Evolutionary conservation across 2,888 invertebrate genomes (phyloP).

Genomic region (Scelioninae gen. 1): DNA sequence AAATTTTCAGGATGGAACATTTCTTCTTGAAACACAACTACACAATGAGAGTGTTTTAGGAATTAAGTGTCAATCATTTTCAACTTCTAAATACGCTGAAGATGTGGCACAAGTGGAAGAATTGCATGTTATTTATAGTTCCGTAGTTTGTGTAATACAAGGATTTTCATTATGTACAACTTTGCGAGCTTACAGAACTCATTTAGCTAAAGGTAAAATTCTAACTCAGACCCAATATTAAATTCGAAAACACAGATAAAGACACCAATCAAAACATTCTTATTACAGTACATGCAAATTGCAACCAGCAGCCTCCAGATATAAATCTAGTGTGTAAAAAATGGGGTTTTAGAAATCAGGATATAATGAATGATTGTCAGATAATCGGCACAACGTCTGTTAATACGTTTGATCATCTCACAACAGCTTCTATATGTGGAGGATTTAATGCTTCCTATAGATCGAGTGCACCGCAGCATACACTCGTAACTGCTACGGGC

Average conservation of each 20-base stretch:
- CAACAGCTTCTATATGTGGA: conserved; percentile 91
- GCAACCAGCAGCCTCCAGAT: conserved; percentile 86
- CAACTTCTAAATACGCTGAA: conserved; percentile 84
- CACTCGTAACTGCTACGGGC: conserved; percentile 91
- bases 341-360: conserved; percentile 93
- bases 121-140: conserved; percentile 90
- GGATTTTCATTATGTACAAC: conserved; percentile 92
- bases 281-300: conserved; percentile 85
- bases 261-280: no score
- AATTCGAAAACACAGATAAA: no score
- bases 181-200: conserved; percentile 90
- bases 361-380: conserved; percentile 90
- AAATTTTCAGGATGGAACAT: no score
- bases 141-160: conserved; percentile 89
- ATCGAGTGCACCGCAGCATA: conserved; percentile 90
- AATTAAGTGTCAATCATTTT: no score
- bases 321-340: conserved; percentile 91
- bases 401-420: conserved; percentile 94
- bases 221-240: not conserved
- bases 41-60: no score
- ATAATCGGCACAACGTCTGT: conserved; percentile 90
- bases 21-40: no score
- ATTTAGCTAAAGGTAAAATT: conserved; percentile 90
- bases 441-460: conserved; percentile 90
- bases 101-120: conserved; percentile 87